phyloP scores from a whole-genome alignment of 2,888 invertebrate species.

The Ceriagrion tenellum region DNA sequence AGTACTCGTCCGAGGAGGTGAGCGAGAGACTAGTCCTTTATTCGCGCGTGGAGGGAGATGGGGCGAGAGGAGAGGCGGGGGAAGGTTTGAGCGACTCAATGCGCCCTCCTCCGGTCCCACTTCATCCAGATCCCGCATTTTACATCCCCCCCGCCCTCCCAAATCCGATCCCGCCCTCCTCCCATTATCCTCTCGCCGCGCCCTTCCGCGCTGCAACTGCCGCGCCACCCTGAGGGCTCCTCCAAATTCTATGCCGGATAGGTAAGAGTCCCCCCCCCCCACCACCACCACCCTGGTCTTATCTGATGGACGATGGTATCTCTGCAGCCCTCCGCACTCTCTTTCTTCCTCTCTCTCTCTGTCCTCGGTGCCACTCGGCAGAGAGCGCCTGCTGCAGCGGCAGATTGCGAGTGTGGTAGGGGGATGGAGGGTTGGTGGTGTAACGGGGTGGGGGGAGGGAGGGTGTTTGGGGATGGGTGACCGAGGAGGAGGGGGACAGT shows the following conservation, averaged over 20 bases:
- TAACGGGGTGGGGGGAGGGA: too few relatives aligned
- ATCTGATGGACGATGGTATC: slow-evolving; percentile 65
- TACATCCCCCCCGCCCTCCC: background rate
- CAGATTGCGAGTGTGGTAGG: background rate
- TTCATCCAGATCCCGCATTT: slow-evolving; percentile 9
- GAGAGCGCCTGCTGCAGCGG: slow-evolving; percentile 60
- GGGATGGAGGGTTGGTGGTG: background rate
- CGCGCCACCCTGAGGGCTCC: slow-evolving; percentile 53
- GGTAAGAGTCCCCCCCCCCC: slow-evolving; percentile 31
- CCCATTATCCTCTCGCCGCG: slow-evolving; percentile 12
- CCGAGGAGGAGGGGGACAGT: background rate
- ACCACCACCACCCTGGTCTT: background rate
- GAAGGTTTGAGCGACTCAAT: background rate
- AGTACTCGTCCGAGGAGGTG: slow-evolving; percentile 32
- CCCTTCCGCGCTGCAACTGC: slow-evolving; percentile 29
- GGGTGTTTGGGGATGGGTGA: background rate
- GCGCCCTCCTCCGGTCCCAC: background rate
- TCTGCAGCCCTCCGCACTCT: background rate
- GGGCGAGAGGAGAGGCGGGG: background rate
- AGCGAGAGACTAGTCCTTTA: slow-evolving; percentile 8
- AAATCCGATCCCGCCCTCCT: background rate
- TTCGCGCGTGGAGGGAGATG: background rate
- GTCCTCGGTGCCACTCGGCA: background rate
- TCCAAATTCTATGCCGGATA: slow-evolving; percentile 42
- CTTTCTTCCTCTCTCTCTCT: background rate